Evolutionary conservation across 1,140 invertebrate species (phyloP), one percentile per base, ranked within the genome.

Genomic region (Eupeodes corollae): DNA sequence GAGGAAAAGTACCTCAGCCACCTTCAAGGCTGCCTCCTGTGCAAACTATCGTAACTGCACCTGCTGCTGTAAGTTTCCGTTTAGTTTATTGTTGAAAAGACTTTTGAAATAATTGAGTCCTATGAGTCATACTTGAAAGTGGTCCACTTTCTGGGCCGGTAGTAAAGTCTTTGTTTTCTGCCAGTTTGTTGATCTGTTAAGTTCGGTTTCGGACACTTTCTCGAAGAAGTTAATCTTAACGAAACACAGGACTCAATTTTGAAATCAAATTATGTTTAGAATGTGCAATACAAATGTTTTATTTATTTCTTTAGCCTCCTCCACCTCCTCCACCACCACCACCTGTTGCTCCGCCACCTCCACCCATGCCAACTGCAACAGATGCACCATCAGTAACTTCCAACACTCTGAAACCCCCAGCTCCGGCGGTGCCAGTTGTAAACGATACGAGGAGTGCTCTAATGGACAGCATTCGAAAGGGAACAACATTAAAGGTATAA

Each of bases 391-490:
- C 62, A 33, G 53, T 60, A 40, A 56, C 68, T 44, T 59, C 21
- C 67, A 13, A 55, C 65, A 19, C 50, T 57, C 42, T 26, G 57
- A 55, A 50, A 56, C 47, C 21, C 35, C 46, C 13, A 42, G 52
- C 34, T 45, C 53, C 56, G 33, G 56, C 63, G 6, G 52, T 38
- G 43, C 53, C 56, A 33, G 56, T 64, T 8, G 52, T 52, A 37
- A 42, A 55, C 2, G 82, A 86, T 67, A 56, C 74, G 5, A 72
- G 78, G 11, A 75, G 77, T 41, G 80, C 80, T 33, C 75, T 93
- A 5, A 78, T 92, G 79, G 80, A 86, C 45, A 80, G 80, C 47
- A 91, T 92, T 55, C 72, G 83, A 53, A 78, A 71, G 57, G 86
- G 86, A 26, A 75, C 73, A 26, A 64, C 60, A 11, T 62, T 85